Evolutionary conservation across 1,140 invertebrate genomes (phyloP).

Genomic region (Theocolax elegans): DNA sequence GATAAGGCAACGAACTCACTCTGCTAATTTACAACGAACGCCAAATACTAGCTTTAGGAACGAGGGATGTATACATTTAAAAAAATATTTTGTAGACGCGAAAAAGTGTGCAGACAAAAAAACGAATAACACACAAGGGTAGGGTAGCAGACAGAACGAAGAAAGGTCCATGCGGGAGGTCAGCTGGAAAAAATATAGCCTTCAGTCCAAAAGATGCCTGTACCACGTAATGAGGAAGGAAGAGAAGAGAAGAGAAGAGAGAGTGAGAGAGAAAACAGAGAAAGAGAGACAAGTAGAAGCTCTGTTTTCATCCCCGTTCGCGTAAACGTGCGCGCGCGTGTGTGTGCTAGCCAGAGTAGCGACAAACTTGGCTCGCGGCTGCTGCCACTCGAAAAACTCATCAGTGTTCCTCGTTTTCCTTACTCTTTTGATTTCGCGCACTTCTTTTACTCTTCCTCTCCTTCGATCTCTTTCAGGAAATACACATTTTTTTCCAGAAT

Average conservation of each 20-base stretch:
- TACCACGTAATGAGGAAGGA: slow-evolving; percentile 35
- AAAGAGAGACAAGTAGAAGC: background rate
- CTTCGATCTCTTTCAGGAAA: slow-evolving; percentile 5
- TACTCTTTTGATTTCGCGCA: background rate
- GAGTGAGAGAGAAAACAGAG: background rate
- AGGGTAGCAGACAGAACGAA: background rate
- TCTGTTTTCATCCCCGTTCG: background rate
- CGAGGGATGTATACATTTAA: too few species aligned
- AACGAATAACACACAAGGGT: background rate
- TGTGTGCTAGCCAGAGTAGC: slow-evolving; percentile 42
- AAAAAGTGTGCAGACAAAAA: background rate
- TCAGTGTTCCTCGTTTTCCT: slow-evolving; percentile 48
- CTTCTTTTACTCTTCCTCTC: background rate
- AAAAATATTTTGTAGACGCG: too few species aligned
- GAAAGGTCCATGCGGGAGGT: background rate
- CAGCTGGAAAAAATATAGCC: slow-evolving; percentile 7
- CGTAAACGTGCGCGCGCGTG: background rate
- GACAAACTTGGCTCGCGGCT: slow-evolving; percentile 50
- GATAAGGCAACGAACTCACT: too few species aligned
- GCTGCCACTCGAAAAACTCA: slow-evolving; percentile 57
- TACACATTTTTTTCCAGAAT: too few species aligned
- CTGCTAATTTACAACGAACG: too few species aligned
- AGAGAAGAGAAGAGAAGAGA: slow-evolving; percentile 26
- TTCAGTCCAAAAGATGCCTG: slow-evolving; percentile 17
- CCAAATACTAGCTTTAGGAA: too few species aligned